Evolutionary conservation across 2,113 vertebrate species (phyloP), one percentile per base, ranked within the genome.

Genomic region (Gymnorhina tibicen): DNA sequence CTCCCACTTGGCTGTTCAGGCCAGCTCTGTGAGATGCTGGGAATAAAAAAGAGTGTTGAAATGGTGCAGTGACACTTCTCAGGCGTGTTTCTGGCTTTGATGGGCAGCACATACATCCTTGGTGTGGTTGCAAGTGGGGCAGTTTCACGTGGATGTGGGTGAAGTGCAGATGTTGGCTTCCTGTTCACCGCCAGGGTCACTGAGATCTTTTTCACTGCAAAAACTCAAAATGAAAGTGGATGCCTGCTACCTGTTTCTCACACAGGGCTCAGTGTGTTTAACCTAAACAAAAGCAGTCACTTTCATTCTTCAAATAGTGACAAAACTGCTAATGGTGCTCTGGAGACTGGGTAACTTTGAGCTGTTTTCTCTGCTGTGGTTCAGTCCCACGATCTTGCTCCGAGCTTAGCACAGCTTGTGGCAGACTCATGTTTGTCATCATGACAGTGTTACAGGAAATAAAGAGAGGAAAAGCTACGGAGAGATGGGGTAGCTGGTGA

Each of bases 401-500:
- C 42, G 55, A 81, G 42, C 20, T 64, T 72, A 87, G 64, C 15
- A 79, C 44, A 78, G 22, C 49, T 27, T 2, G 4, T 66, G 35
- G 41, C 24, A 80, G 50, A 49, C 44, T 92, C 47, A 21, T 53
- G 33, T 92, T 87, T 85, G 78, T 87, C 75, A 85, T 89, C 67
- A 80, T 37, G 35, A 53, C 13, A 70, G 46, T 35, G 37, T 63
- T 91, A 91, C 47, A 94, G 86, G 62, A 78, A 88, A 69, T 93
- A 76, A 76, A 85, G 33, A 27, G 7, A 86, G 95, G 73, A 78
- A 91, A 94, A 44, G n/a, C 27, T 78, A 52, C 11, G 72, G 75
- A 94, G 67, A 84, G 60, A 59, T 91, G 67, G 83, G 52, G 46
- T 74, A 85, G 92, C 84, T 87, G 82, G 87, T 95, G 87, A 97